Conservation (phyloP, 2,113 vertebrate species). For the Tetrao urogallus region DNA sequence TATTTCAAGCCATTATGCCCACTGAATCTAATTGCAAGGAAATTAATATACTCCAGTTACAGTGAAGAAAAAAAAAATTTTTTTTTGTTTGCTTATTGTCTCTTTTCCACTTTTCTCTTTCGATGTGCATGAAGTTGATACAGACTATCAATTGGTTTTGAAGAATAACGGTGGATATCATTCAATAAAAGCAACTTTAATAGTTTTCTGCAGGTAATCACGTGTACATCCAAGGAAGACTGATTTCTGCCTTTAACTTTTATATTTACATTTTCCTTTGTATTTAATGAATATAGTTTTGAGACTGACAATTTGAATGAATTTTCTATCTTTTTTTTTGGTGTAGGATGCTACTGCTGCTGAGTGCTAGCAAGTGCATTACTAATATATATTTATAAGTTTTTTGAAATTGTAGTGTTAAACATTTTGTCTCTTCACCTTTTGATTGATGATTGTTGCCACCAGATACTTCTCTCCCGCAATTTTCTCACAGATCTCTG, state of each 20-base stretch:
- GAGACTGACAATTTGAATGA: constrained; percentile 17
- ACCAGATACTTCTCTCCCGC: constrained; percentile 19
- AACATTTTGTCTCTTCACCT: constrained; percentile 4
- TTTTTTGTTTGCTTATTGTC: no score
- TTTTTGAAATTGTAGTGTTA: constrained; percentile 28
- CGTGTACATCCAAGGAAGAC: not conserved
- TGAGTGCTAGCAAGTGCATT: constrained; percentile 56
- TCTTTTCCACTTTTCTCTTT: not conserved
- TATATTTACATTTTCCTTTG: constrained; percentile 1
- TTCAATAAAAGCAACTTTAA: not conserved
- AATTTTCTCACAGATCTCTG: constrained; percentile 22
- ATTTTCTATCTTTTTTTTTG: constrained; percentile 36
- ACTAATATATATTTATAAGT: constrained; percentile 32
- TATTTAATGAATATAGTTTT: not conserved
- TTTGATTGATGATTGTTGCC: constrained; percentile 17
- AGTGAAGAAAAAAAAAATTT: not conserved
- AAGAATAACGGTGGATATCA: not conserved
- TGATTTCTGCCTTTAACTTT: not conserved
- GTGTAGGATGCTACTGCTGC: constrained; percentile 54
- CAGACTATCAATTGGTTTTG: not conserved
- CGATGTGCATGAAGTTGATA: not conserved
- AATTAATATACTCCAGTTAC: not conserved
- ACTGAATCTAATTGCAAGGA: not conserved
- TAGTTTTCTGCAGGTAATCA: not conserved
- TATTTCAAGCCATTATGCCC: not conserved